Conservation (phyloP, 1,140 invertebrate species). For the Saccostrea glomerata region DNA sequence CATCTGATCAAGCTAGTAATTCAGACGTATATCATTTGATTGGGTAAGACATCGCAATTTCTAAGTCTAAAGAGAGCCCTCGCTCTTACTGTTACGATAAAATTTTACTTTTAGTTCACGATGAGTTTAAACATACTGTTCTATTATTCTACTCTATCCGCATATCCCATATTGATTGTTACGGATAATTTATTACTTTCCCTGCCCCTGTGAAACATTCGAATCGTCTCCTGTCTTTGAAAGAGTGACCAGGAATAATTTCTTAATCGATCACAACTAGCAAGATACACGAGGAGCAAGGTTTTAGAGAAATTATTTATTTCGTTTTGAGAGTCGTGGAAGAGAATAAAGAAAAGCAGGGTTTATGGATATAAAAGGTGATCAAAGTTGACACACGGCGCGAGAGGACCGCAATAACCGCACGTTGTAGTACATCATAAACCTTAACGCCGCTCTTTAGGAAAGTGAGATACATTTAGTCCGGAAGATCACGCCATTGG, state of each 20-base stretch:
- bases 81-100: too few species aligned
- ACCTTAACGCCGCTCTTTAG: slow-evolving; percentile 32
- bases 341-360: slow-evolving; percentile 4
- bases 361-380: slow-evolving; percentile 17
- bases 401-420: background rate
- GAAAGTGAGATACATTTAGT: slow-evolving; percentile 30
- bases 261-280: background rate
- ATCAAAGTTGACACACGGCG: slow-evolving; percentile 22
- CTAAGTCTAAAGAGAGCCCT: background rate
- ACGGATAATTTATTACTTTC: background rate
- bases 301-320: background rate
- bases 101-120: too few species aligned
- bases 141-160: too few species aligned
- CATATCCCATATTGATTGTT: background rate
- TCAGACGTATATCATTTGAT: background rate
- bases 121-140: too few species aligned
- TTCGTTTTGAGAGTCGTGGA: background rate
- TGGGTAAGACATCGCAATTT: background rate
- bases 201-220: background rate
- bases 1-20: background rate
- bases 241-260: background rate
- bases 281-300: background rate
- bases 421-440: slow-evolving; percentile 3
- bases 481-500: slow-evolving; percentile 31
- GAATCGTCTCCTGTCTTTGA: background rate